Percentiles rank a stretch among this genome's conserved stretches.
Conservation (phyloP, 2,797 vertebrate species). For the Pangasius djambal region DNA sequence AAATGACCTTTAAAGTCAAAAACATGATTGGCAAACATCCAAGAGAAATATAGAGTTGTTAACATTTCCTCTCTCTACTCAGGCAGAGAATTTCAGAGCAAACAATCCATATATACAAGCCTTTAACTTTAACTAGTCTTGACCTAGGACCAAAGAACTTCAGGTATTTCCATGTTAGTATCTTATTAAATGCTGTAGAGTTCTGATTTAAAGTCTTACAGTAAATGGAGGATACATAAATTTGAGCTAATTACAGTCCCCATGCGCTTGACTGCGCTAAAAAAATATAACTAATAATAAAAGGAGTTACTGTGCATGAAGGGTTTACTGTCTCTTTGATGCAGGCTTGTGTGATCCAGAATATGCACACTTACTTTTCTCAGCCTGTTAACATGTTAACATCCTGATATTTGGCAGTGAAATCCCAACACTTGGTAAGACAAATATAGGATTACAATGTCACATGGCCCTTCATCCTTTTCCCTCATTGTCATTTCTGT, state of each 20-base stretch:
- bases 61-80: background rate
- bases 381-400: background rate
- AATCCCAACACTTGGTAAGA: background rate
- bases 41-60: background rate
- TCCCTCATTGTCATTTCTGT: background rate
- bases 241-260: background rate
- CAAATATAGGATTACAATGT: background rate
- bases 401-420: background rate
- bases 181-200: background rate
- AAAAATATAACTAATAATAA: background rate
- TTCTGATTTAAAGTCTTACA: background rate
- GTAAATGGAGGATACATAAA: background rate
- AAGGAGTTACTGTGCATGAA: background rate
- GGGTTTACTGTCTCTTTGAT: background rate
- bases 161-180: background rate
- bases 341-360: background rate
- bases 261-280: background rate
- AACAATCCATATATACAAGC: background rate
- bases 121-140: background rate
- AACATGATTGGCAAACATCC: background rate
- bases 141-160: background rate
- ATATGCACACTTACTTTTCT: background rate
- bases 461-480: background rate
- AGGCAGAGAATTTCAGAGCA: background rate
- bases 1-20: background rate